phyloP scores from a whole-genome alignment of 2,888 invertebrate species.

The Heliconius aoede region DNA sequence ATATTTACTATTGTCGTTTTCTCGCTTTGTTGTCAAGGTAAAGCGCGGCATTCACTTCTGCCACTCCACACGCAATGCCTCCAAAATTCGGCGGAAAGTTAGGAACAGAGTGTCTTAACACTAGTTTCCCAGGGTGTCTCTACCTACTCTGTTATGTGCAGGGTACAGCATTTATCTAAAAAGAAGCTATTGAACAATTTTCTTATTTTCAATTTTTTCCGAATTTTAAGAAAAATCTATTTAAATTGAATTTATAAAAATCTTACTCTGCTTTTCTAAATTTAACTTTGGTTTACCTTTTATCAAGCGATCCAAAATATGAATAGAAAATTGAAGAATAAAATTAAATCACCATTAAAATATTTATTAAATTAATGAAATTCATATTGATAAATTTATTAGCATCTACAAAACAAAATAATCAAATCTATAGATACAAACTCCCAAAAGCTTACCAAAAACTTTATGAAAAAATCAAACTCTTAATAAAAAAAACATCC shows the following conservation, averaged over 20 bases:
- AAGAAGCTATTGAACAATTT: too few relatives aligned
- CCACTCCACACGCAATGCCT: too few relatives aligned
- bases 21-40: too few relatives aligned
- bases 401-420: not conserved
- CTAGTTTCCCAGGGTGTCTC: too few relatives aligned
- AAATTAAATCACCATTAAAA: not conserved
- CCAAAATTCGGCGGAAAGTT: too few relatives aligned
- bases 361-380: not conserved
- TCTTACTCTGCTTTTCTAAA: not conserved
- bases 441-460: not conserved
- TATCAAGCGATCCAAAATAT: not conserved
- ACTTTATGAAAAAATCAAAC: not conserved
- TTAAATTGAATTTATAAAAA: not conserved
- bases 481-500: constrained; percentile 4
- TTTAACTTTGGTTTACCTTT: too few relatives aligned
- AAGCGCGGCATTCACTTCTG: too few relatives aligned
- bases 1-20: too few relatives aligned
- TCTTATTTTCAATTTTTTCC: not conserved
- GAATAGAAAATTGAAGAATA: not conserved
- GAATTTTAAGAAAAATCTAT: not conserved
- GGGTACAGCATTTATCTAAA: too few relatives aligned
- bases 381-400: not conserved
- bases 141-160: too few relatives aligned
- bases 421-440: not conserved
- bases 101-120: too few relatives aligned